Evolutionary conservation across 2,888 invertebrate species (phyloP), one percentile per base, ranked within the genome.

Genomic region (Brachypalpus laphriformis): DNA sequence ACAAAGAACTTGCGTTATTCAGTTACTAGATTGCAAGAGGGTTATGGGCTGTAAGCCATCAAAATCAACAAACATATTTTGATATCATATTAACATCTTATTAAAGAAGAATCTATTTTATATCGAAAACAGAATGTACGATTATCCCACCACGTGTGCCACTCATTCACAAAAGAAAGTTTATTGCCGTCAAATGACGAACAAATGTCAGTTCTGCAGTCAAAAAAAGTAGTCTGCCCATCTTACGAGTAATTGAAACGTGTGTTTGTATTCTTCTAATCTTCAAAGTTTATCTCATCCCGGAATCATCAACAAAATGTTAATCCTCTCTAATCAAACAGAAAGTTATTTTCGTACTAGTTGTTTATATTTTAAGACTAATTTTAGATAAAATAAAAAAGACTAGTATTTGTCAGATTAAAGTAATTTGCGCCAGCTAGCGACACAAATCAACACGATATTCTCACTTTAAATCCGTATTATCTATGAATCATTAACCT

Each of bases 221-320:
- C 5, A 25, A 4, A 25, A 25, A 25, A 25, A 25, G 25, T 25
- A 37, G n/a, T 11, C n/a, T 9, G 9, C 37, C 5, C 37, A 7
- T 37, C n/a, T n/a, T n/a, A n/a, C 37, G n/a, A 11, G n/a, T n/a
- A 20, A 18, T 45, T 47, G 9, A 14, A 40, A 9, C 47, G 18
- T 18, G 11, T 20, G 47, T 20, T 47, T 20, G 11, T 8, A 9
- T 3, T 9, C 0, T 20, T 18, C 3, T 47, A 47, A 47, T 47
- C 20, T 20, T 20, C 20, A 3, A 47, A 20, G 4, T 20, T 61
- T 61, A 61, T 61, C 61, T 61, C 61, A 28, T 61, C 16, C 61
- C 61, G 61, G 61, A 45, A 61, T 61, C 6, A 40, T 14, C 14
- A 40, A 40, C 40, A 42, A 61, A 14, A 25, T 16, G 18, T 45